These are phyloP conservation scores for Caenorhabditis panamensis DNA, from an alignment of 2,888 invertebrate species.

Conservation along the genomic window DNA sequence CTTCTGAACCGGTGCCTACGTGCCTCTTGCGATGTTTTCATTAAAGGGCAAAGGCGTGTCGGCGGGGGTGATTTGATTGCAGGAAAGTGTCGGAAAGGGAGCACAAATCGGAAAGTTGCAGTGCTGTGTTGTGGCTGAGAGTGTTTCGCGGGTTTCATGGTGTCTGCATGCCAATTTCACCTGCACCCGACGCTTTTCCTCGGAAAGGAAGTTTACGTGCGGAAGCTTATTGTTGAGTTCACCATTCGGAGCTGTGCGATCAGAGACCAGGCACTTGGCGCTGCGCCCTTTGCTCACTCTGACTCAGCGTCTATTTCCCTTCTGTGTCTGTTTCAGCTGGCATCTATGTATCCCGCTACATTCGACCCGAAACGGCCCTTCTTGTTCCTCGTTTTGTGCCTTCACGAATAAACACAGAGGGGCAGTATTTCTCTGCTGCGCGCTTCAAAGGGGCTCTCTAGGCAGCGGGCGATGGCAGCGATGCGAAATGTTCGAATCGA, in stretches of 20 bases:
- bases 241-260: background rate
- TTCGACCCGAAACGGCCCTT: background rate
- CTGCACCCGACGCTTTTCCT: background rate
- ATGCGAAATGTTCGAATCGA: conserved; percentile 48
- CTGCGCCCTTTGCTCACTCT: too few species aligned
- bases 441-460: conserved; percentile 40
- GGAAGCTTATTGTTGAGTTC: background rate
- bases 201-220: conserved; percentile 8
- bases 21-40: conserved; percentile 39
- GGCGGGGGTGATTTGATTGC: conserved; percentile 7
- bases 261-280: background rate
- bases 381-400: background rate
- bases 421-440: conserved; percentile 27
- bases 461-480: conserved; percentile 1
- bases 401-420: conserved; percentile 38
- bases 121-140: background rate
- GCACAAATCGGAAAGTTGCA: conserved; percentile 31
- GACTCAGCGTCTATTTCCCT: background rate
- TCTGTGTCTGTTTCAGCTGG: background rate
- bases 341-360: too few species aligned
- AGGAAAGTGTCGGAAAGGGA: background rate
- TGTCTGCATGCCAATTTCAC: background rate
- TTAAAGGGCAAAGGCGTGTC: conserved; percentile 41
- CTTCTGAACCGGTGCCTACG: conserved; percentile 34
- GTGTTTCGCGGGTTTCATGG: background rate